Conservation (phyloP, 2,888 invertebrate genomes). For the Arge pagana region DNA sequence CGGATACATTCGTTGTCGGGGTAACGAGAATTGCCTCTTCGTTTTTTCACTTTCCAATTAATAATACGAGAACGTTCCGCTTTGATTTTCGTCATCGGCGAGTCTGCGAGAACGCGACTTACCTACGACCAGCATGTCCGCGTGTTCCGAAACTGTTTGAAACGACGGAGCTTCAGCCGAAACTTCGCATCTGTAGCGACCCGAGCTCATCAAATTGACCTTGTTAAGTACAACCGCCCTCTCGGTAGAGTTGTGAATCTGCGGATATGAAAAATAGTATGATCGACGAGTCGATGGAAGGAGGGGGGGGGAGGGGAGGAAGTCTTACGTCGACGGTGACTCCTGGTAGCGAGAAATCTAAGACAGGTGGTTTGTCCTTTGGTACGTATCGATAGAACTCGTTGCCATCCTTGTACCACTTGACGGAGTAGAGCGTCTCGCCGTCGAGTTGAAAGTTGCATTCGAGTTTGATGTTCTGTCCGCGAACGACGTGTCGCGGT, state of each 20-base stretch:
- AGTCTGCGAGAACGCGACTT: no score
- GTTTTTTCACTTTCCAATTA: no score
- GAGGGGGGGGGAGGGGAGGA: neutral
- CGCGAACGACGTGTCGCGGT: constrained; percentile 56
- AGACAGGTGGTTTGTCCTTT: constrained; percentile 54
- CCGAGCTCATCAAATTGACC: constrained; percentile 68
- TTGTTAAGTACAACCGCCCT: constrained; percentile 68
- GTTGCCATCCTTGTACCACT: constrained; percentile 59
- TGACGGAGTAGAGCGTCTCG: constrained; percentile 57
- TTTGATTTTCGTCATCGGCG: no score
- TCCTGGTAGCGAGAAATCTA: constrained; percentile 54
- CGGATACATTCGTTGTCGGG: no score
- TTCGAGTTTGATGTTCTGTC: constrained; percentile 57
- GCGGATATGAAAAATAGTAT: constrained; percentile 35
- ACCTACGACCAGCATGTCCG: constrained; percentile 73
- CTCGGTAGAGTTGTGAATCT: constrained; percentile 73
- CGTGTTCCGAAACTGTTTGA: constrained; percentile 70
- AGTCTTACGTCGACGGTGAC: constrained; percentile 57
- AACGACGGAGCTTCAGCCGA: constrained; percentile 74
- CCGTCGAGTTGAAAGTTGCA: constrained; percentile 58
- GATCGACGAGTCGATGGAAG: neutral
- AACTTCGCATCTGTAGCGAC: constrained; percentile 72
- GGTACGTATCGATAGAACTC: constrained; percentile 59
- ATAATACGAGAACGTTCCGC: no score
- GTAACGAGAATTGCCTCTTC: no score